A percentile compares a stretch with the other conserved stretches of the same genome.
These are phyloP conservation scores for Entomobrya multifasciata DNA, from an alignment of 2,888 invertebrate species.

Conservation along the genomic window DNA sequence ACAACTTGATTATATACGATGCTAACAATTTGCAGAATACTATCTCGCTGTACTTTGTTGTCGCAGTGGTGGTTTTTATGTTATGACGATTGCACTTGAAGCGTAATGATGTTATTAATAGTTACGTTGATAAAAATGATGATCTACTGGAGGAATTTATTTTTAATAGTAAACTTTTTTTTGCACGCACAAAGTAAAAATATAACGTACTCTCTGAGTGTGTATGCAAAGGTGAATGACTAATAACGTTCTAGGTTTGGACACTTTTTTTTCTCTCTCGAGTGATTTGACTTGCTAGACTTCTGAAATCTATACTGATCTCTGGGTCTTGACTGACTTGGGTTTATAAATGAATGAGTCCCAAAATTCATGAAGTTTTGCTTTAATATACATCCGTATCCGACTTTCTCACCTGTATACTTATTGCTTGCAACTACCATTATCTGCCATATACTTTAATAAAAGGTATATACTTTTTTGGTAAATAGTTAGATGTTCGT, in stretches of 20 bases:
- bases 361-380: conserved; percentile 59
- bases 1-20: conserved; percentile 22
- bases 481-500: conserved; percentile 28
- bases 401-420: conserved; percentile 66
- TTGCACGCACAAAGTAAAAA: conserved; percentile 25
- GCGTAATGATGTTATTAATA: background rate
- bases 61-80: conserved; percentile 2
- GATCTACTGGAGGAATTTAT: background rate
- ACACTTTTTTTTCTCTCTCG: conserved; percentile 43
- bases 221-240: conserved; percentile 60
- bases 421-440: conserved; percentile 16
- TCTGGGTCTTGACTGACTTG: conserved; percentile 57
- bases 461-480: conserved; percentile 32
- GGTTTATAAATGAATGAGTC: conserved; percentile 74
- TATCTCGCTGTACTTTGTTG: conserved; percentile 10
- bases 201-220: conserved; percentile 8
- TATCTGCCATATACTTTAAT: conserved; percentile 40
- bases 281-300: conserved; percentile 65
- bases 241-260: conserved; percentile 59
- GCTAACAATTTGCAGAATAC: conserved; percentile 28
- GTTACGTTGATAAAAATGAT: conserved; percentile 1
- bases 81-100: conserved; percentile 8
- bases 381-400: conserved; percentile 69
- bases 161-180: background rate
- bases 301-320: conserved; percentile 73